These are phyloP conservation scores for Sepiola atlantica DNA, from an alignment of 2,888 invertebrate genomes.

Conservation along the genomic window DNA sequence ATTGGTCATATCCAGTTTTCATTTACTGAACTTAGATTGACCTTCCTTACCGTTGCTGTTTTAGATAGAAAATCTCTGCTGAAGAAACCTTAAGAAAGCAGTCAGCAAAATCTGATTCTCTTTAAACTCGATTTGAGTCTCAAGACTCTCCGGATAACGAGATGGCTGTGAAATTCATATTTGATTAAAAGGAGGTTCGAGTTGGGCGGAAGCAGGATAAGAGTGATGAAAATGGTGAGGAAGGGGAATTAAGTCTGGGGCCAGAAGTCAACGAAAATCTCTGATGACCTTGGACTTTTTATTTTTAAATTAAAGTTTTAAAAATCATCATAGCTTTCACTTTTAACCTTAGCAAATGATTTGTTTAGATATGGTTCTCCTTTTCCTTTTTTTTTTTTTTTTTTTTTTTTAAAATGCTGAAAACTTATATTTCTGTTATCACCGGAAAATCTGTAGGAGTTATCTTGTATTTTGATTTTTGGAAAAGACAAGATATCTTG, in stretches of 20 bases:
- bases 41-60: not conserved
- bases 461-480: no score
- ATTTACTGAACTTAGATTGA: not conserved
- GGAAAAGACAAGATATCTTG: no score
- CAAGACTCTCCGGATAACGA: not conserved
- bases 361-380: no score
- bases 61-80: not conserved
- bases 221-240: not conserved
- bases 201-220: not conserved
- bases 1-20: constrained; percentile 32
- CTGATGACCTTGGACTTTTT: not conserved
- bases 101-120: not conserved
- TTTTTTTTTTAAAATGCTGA: no score
- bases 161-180: not conserved
- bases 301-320: no score
- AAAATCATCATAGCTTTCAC: no score
- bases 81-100: not conserved
- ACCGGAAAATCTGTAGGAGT: no score
- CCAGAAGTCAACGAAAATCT: not conserved
- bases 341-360: no score
- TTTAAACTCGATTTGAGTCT: not conserved
- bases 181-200: not conserved
- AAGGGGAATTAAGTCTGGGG: not conserved
- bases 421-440: no score
- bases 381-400: no score